phyloP scores from a whole-genome alignment of 2,888 invertebrate species.

The Sphaerophoria rueppellii region DNA sequence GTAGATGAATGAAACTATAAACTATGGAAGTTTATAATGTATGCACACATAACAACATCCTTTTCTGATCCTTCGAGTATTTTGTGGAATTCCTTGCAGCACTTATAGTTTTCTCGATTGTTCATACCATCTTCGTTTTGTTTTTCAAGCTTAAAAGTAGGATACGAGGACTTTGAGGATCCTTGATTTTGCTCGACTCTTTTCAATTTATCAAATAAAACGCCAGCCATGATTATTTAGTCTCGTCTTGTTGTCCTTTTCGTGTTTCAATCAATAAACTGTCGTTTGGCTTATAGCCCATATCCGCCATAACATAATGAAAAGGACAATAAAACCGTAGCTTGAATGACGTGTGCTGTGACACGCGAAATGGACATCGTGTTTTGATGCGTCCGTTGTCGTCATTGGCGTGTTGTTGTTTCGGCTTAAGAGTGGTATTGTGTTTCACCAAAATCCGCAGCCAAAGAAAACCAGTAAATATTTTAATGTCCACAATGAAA shows the following conservation, averaged over 20 bases:
- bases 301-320: slow-evolving; percentile 18
- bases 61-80: slow-evolving; percentile 28
- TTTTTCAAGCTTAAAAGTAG: not conserved
- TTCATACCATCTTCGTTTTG: slow-evolving; percentile 20
- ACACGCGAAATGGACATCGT: slow-evolving; percentile 46
- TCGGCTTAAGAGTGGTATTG: not conserved
- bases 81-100: slow-evolving; percentile 47
- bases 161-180: slow-evolving; percentile 1
- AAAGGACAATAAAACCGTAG: slow-evolving; percentile 41
- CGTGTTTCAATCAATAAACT: slow-evolving; percentile 39
- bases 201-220: not conserved
- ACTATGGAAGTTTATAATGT: slow-evolving; percentile 4
- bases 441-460: not conserved
- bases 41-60: not conserved
- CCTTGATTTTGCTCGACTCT: not conserved
- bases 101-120: slow-evolving; percentile 27
- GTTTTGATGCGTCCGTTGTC: slow-evolving; percentile 22
- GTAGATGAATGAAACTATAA: slow-evolving; percentile 8
- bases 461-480: slow-evolving; percentile 48
- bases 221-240: slow-evolving; percentile 17
- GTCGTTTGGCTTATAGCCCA: slow-evolving; percentile 12
- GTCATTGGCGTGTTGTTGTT: not conserved
- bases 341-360: not conserved
- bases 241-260: slow-evolving; percentile 1
- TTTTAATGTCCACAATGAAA: slow-evolving; percentile 68